These are phyloP conservation scores for Poecile montanus DNA, from an alignment of 2,797 vertebrate genomes.

Conservation along the genomic window DNA sequence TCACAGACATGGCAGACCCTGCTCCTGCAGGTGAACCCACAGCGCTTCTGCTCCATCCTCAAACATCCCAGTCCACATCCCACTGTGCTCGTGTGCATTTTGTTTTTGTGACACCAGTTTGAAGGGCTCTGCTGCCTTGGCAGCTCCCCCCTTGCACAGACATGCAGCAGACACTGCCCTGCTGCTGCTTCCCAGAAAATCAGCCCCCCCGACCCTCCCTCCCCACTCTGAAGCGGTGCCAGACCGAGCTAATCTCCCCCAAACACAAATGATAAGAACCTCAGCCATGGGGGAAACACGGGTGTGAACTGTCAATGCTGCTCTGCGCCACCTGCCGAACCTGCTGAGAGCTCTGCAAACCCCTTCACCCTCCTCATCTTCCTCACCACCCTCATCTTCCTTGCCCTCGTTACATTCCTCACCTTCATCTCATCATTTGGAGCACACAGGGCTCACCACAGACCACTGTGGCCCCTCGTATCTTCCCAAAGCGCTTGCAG, in stretches of 20 bases:
- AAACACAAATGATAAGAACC: slow-evolving; percentile 42
- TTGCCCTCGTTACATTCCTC: background rate
- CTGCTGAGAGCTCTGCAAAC: background rate
- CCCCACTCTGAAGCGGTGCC: background rate
- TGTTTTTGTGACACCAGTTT: background rate
- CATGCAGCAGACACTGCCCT: background rate
- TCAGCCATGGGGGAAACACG: background rate
- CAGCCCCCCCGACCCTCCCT: background rate
- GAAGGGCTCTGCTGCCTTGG: background rate
- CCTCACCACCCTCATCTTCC: background rate
- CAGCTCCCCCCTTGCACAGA: background rate
- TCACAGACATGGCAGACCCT: rapidly evolving
- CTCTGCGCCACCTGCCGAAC: background rate
- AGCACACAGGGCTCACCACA: rapidly evolving
- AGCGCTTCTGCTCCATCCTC: background rate
- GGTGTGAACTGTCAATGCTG: background rate
- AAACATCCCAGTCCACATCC: background rate
- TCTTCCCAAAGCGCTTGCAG: background rate
- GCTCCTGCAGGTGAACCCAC: background rate
- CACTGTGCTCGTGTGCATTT: background rate
- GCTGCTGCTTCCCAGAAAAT: background rate
- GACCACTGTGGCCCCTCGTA: rapidly evolving
- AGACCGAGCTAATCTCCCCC: slow-evolving; percentile 30
- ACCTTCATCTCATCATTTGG: background rate
- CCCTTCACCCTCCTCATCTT: background rate